Base-by-base conservation (phyloP, 1,140 invertebrate genomes). In the Centruroides sculpturatus region DNA sequence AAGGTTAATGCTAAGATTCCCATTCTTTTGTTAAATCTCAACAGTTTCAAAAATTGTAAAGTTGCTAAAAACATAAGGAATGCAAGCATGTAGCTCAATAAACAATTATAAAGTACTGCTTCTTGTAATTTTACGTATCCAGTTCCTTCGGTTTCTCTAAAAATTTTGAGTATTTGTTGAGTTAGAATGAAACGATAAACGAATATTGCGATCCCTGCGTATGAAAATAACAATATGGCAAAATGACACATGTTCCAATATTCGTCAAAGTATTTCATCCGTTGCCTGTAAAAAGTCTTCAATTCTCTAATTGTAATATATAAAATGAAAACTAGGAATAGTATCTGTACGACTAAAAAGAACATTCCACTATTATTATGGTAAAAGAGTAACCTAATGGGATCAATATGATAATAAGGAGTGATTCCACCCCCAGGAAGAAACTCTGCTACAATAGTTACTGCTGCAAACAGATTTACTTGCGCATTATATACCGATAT, bases 401-500 rank as follows among this genome's bases (percentile, higher is more conserved):
- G 71, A 55, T 81, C 77, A 61, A 80, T 74, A 56, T 77, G 70
- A 63, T 73, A 78, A 35, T 71, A 73, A 5, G 74, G 69, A 11
- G 75, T 67, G 5, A 79, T 66, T 8, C 77, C 77, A 7, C 77
- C 77, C 46, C 72, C 76, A 13, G 74, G 72, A 34, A 75, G 53
- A 64, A 78, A 75, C 66, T 80, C 79, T 3, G 73, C 71, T 10
- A 78, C 60, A 13, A 79, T 69, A 11, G 73, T 76, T 4, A 68
- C 68, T 1, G 77, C 71, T 11, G 71, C 72, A 62, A 79, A 79
- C n/a, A 81, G 65, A 63, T 80, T 74, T 13, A 73, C 67, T 57
- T 78, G 73, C 1, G 78, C 73, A 67, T 81, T 81, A 67, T 79
- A 81, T 12, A 76, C 70, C 4, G 78, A 76, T 63, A 81, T 78